phyloP scores from a whole-genome alignment of 2,888 invertebrate species.

The Blera fallax region DNA sequence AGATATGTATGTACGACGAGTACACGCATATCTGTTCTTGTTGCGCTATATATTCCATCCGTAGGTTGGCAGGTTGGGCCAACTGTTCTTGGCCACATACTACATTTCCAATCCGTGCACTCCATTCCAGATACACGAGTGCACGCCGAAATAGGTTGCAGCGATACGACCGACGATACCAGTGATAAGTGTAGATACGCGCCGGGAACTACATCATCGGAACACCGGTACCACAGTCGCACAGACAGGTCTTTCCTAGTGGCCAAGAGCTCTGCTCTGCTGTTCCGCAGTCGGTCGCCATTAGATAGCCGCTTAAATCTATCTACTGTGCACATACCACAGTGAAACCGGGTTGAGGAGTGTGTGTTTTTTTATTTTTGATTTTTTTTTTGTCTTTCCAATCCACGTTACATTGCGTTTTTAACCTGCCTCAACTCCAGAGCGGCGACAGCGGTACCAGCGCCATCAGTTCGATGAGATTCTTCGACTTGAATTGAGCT shows the following conservation, averaged over 20 bases:
- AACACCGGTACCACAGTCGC: slow-evolving; percentile 41
- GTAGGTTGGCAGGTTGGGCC: slow-evolving; percentile 39
- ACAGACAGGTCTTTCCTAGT: slow-evolving; percentile 66
- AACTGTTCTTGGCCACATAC: slow-evolving; percentile 43
- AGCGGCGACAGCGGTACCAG: slow-evolving; percentile 32
- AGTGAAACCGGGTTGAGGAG: slow-evolving; percentile 58
- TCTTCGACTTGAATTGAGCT: slow-evolving; percentile 69
- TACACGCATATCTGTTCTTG: slow-evolving; percentile 33
- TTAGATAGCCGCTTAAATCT: slow-evolving; percentile 62
- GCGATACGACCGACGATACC: slow-evolving; percentile 39
- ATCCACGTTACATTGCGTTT: background rate
- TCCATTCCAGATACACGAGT: slow-evolving; percentile 33
- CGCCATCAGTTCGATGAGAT: slow-evolving; percentile 66
- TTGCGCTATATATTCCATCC: slow-evolving; percentile 36
- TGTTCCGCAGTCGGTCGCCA: slow-evolving; percentile 44
- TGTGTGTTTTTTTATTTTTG: slow-evolving; percentile 1
- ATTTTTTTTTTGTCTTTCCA: background rate
- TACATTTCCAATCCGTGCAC: slow-evolving; percentile 43
- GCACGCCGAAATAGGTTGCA: slow-evolving; percentile 56
- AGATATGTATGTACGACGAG: slow-evolving; percentile 21
- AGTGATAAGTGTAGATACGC: slow-evolving; percentile 63
- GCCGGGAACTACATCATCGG: slow-evolving; percentile 60
- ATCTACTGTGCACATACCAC: slow-evolving; percentile 53
- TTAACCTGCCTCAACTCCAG: slow-evolving; percentile 66
- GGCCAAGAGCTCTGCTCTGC: slow-evolving; percentile 53